Base-by-base conservation (phyloP, 2,888 invertebrate genomes). In the Corbicula japonica region DNA sequence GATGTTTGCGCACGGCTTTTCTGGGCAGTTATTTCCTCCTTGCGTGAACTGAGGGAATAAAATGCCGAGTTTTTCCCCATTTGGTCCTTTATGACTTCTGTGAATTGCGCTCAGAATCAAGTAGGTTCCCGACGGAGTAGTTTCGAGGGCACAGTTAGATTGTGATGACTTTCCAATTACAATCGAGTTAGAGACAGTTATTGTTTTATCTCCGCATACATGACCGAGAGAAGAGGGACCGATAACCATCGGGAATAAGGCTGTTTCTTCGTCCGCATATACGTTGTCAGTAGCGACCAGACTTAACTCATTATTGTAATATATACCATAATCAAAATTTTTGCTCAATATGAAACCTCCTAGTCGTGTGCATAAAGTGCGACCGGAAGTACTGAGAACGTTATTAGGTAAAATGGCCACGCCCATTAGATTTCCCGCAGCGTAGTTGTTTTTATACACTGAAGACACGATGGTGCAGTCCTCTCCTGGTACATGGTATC, bases 301-400 rank as follows among this genome's bases (percentile, higher is more conserved):
- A 12, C 60, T 70, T 0, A n/a, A 2, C 4, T n/a, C n/a, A 54
- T 72, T 74, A n/a, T 86, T 71, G 63, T 84, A 80, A 69, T 90
- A 93, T 4, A 92, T 50, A 0, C 91, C 92, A 68, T 75, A 88
- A 56, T 92, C 90, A 21, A 61, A 66, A 62, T 78, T 85, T 61
- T 87, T 89, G 78, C 82, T 89, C 2, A 86, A 23, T 0, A 70
- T 79, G 61, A 92, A 91, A 21, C 87, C 87, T 2, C 86, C 72
- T 18, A 87, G 81, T 32, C 75, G 65, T 3, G 78, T 50, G 61
- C 91, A 91, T 10, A 61, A 66, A 0, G 26, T 41, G 4, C 48
- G 50, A 21, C 69, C 62, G 1, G 35, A 2, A 8, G 18, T 15
- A 3, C 15, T 86, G 87, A 73, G 8, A n/a, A 56, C 58, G 44